Conservation (phyloP, 2,797 vertebrate genomes). For the Phaenicophaeus curvirostris region DNA sequence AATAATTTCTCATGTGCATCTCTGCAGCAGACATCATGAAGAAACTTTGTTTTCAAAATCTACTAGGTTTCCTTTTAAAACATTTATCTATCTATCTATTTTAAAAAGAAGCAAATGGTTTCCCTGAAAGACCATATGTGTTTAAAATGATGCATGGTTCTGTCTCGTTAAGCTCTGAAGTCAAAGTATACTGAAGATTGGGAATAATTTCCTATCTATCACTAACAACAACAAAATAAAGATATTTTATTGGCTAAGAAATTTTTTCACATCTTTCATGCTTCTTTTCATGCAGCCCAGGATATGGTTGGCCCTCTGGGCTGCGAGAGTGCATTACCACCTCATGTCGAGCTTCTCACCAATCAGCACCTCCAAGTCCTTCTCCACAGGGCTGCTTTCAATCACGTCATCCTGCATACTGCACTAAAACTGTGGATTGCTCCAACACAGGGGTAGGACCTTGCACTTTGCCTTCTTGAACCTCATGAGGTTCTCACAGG, state of each 20-base stretch:
- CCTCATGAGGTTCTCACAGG: too few relatives aligned
- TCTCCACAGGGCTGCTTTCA: too few relatives aligned
- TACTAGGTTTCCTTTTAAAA: not conserved
- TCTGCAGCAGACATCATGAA: not conserved
- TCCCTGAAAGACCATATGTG: not conserved
- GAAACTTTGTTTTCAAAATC: not conserved
- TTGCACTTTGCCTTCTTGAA: too few relatives aligned
- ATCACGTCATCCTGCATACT: too few relatives aligned
- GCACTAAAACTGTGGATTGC: too few relatives aligned
- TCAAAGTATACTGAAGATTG: not conserved
- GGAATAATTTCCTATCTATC: not conserved
- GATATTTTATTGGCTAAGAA: not conserved
- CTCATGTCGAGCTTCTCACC: too few relatives aligned
- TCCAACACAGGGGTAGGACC: too few relatives aligned
- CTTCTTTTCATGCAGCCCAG: too few relatives aligned
- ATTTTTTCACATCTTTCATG: not conserved
- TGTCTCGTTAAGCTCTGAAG: not conserved
- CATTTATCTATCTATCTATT: not conserved
- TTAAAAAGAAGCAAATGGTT: not conserved
- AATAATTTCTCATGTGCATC: not conserved
- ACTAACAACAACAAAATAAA: not conserved
- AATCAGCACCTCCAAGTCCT: too few relatives aligned
- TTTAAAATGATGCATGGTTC: not conserved
- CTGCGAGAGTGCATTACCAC: too few relatives aligned
- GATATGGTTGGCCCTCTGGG: too few relatives aligned